Evolutionary conservation across 2,888 invertebrate genomes (phyloP).

Genomic region (Helobdella robusta): DNA sequence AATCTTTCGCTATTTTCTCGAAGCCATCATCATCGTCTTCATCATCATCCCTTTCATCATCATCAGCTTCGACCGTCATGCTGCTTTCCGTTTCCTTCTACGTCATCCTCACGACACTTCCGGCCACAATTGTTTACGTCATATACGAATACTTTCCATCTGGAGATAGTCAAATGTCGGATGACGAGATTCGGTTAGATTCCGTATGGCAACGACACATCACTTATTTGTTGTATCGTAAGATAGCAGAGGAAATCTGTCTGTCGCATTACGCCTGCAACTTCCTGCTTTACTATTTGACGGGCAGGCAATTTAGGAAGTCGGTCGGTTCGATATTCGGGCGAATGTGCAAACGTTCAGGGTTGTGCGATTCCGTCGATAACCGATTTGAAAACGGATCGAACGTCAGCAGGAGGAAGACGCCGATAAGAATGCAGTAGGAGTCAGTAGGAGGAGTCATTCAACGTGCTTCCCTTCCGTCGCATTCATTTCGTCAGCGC

Average conservation of each 20-base stretch:
- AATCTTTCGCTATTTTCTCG: too few relatives aligned
- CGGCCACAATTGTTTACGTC: conserved; percentile 46
- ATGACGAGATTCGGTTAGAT: conserved; percentile 37
- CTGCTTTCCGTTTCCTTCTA: conserved; percentile 48
- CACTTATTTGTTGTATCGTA: conserved; percentile 36
- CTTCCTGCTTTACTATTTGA: conserved; percentile 40
- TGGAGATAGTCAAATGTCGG: conserved; percentile 37
- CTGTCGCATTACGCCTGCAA: conserved; percentile 45
- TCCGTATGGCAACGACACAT: conserved; percentile 38
- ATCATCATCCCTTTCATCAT: too few relatives aligned
- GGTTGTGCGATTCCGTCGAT: too few relatives aligned
- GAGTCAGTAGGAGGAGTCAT: too few relatives aligned
- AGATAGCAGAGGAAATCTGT: conserved; percentile 40
- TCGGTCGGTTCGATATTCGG: conserved; percentile 10
- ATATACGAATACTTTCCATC: conserved; percentile 38
- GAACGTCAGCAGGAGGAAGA: too few relatives aligned
- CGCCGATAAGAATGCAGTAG: too few relatives aligned
- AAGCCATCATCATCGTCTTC: too few relatives aligned
- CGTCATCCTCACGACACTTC: conserved; percentile 46
- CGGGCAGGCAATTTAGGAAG: conserved; percentile 40
- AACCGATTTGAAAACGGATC: too few relatives aligned
- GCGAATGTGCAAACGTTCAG: too few relatives aligned
- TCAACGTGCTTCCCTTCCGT: too few relatives aligned
- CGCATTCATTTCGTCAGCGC: too few relatives aligned
- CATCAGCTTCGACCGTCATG: conserved; percentile 44